Base-by-base conservation (phyloP, 2,113 vertebrate genomes). In the Amphiprion ocellaris region DNA sequence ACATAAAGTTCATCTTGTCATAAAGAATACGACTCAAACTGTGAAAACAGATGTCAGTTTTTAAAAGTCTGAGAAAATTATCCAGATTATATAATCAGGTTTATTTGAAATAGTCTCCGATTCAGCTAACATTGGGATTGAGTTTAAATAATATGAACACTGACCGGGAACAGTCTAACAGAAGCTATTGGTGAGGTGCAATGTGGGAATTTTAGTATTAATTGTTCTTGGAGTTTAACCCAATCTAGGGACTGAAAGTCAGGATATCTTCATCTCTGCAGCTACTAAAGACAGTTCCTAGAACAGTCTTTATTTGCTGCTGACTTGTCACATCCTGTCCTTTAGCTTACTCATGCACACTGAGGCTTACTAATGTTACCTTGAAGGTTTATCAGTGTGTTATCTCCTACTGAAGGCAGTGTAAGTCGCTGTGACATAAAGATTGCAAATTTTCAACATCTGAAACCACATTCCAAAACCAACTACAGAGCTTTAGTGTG, bases 381-480 rank as follows among this genome's bases (percentile, higher is more conserved):
- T 65, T 59, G 21, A 33, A 16, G 4, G 2, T 71, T 63, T 24
- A n/a, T 69, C 21, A 16, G 10, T 76, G 4, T 47, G 37, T 61
- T 62, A 41, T 47, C 55, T 67, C 46, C 39, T 61, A 26, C 23
- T 44, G 10, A 66, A 49, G 14, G 4, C 11, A 44, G n/a, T 49
- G 5, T 19, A 70, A 68, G 15, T 11, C 30, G 65, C 46, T 41
- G 58, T 74, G 61, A 56, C 37, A 33, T 68, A 74, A 19, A 72
- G 71, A 50, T 71, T 15, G 24, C 15, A 55, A 56, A 65, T 74
- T 82, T 88, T 82, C 63, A 33, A n/a, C 30, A 47, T 86, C 46
- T 56, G 59, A 74, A 84, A 26, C 67, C 60, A 65, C 61, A 73
- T 74, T 75, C 16, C 59, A n/a, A 60, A 85, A 67, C 39, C 62